Conservation (phyloP, 1,140 invertebrate species). For the Aphelenchoides fujianensis region DNA sequence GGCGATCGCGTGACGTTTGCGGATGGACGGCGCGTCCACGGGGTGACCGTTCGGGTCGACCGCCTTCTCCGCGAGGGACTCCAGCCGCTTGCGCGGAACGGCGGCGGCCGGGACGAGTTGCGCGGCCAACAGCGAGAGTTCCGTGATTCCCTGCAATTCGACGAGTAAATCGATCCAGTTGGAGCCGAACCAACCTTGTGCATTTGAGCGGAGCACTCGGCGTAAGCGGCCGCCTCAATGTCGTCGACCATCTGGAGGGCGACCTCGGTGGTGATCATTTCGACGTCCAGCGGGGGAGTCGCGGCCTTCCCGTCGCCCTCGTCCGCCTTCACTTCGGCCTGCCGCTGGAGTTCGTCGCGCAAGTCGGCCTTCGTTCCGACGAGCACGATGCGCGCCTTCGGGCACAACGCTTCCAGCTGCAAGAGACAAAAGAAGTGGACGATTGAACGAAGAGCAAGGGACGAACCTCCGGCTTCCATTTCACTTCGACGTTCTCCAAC, state of each 20-base stretch:
- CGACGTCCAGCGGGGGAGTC: background rate
- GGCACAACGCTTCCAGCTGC: background rate
- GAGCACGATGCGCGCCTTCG: background rate
- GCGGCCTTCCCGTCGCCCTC: background rate
- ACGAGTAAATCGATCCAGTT: background rate
- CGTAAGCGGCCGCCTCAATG: background rate
- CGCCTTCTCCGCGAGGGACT: background rate
- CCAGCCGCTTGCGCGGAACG: background rate
- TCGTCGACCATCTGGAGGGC: background rate
- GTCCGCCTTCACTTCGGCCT: too few relatives aligned
- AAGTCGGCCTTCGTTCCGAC: background rate
- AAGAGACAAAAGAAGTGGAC: background rate
- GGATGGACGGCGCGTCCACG: background rate
- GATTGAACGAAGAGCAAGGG: background rate
- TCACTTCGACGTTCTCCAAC: background rate
- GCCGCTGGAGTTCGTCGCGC: too few relatives aligned
- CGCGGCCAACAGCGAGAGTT: background rate
- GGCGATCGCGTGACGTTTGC: background rate
- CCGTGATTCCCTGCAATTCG: background rate
- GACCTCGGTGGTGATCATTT: background rate
- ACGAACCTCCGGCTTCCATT: conserved; percentile 2
- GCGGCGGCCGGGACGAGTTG: background rate
- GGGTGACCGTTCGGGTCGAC: background rate
- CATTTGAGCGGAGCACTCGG: background rate
- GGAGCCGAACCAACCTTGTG: background rate